Evolutionary conservation across 2,113 vertebrate species (phyloP).

Genomic region (Ptyas mucosa): DNA sequence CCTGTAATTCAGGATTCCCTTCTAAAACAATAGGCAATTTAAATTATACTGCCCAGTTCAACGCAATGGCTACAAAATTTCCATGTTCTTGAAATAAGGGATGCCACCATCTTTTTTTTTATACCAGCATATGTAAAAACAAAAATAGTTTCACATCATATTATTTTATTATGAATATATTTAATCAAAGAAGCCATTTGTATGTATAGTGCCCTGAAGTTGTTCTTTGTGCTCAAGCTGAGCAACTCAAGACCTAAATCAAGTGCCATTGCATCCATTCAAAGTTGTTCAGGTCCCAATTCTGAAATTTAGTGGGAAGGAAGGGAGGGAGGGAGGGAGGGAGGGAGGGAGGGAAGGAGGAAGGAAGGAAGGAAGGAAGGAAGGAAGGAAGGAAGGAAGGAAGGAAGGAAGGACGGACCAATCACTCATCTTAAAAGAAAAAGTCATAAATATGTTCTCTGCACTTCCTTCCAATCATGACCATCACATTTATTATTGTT

Average conservation of each 20-base stretch:
- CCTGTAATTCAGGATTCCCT: constrained; percentile 27
- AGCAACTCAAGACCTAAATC: background rate
- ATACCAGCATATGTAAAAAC: background rate
- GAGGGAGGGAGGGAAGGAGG: background rate
- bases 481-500: background rate
- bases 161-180: background rate
- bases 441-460: background rate
- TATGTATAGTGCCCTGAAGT: background rate
- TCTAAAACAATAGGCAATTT: background rate
- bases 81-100: background rate
- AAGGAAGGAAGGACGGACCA: background rate
- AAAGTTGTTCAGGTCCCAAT: background rate
- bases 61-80: background rate
- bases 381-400: background rate
- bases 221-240: background rate
- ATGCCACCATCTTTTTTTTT: too few relatives aligned
- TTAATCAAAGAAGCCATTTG: background rate
- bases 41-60: constrained; percentile 5
- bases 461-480: background rate
- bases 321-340: background rate
- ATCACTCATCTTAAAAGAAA: background rate
- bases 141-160: background rate
- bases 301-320: background rate
- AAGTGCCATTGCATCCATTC: background rate
- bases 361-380: background rate